Evolutionary conservation across 2,888 invertebrate genomes (phyloP).

Genomic region (Pandemis cinnamomeana): DNA sequence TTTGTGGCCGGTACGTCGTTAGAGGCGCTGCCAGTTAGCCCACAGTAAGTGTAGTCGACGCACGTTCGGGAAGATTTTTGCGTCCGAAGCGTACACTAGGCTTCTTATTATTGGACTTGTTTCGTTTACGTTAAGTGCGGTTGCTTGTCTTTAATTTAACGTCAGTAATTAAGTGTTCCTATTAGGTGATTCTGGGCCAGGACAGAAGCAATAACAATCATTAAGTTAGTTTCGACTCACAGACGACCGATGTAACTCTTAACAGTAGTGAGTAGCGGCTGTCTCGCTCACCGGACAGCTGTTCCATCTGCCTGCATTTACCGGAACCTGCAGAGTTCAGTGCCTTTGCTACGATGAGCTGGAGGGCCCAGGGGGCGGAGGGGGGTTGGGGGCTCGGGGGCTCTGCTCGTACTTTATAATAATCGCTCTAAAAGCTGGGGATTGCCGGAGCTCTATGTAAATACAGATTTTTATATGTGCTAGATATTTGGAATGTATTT

Average conservation of each 20-base stretch:
- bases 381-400: constrained; percentile 4
- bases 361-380: too few species aligned
- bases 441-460: constrained; percentile 60
- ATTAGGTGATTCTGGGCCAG: constrained; percentile 44
- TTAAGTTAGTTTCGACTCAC: constrained; percentile 3
- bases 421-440: constrained; percentile 27
- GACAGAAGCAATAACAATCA: constrained; percentile 33
- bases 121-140: constrained; percentile 4
- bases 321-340: constrained; percentile 48
- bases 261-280: neutral
- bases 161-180: constrained; percentile 46
- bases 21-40: too few species aligned
- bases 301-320: constrained; percentile 43
- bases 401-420: constrained; percentile 10
- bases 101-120: neutral
- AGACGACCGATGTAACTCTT: neutral
- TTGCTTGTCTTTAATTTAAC: neutral
- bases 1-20: too few species aligned
- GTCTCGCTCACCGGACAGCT: constrained; percentile 9
- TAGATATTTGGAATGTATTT: constrained; percentile 64
- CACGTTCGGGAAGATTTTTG: too few species aligned
- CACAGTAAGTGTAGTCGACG: too few species aligned
- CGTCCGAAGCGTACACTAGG: too few species aligned
- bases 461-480: constrained; percentile 70
- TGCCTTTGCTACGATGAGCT: constrained; percentile 56